phyloP scores from a whole-genome alignment of 2,113 vertebrate species.

The Excalfactoria chinensis region DNA sequence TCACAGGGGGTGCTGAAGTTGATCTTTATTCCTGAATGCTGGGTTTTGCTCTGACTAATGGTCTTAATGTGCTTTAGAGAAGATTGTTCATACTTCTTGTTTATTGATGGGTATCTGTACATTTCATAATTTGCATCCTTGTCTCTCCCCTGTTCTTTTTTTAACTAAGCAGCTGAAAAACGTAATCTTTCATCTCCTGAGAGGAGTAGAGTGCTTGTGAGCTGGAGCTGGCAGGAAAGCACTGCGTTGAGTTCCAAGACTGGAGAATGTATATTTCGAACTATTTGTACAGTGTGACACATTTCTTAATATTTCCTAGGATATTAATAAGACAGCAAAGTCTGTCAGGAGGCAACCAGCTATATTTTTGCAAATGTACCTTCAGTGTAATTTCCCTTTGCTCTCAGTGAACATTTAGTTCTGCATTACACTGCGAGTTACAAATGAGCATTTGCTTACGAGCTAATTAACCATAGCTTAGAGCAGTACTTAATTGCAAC shows the following conservation, averaged over 20 bases:
- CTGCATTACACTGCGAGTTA: neutral
- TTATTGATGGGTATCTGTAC: neutral
- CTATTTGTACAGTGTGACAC: neutral
- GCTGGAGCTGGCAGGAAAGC: neutral
- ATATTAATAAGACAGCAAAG: slow-evolving; percentile 1
- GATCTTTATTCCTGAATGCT: neutral
- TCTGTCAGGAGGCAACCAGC: neutral
- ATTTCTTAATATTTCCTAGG: slow-evolving; percentile 8
- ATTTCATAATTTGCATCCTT: neutral
- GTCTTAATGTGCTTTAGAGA: neutral
- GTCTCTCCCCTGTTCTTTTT: neutral
- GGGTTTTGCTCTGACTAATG: neutral
- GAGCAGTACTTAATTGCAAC: slow-evolving; percentile 39
- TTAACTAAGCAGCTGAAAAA: neutral
- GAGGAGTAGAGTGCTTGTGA: neutral
- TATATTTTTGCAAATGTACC: slow-evolving; percentile 32
- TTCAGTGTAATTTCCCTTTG: slow-evolving; percentile 13
- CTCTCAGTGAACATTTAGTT: slow-evolving; percentile 37
- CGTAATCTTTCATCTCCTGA: neutral
- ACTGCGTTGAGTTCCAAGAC: neutral
- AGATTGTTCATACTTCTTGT: neutral
- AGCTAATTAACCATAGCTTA: slow-evolving; percentile 48
- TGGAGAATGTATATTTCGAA: neutral
- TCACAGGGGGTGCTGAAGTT: neutral
- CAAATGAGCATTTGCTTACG: slow-evolving; percentile 53